A percentile compares a stretch with the other conserved stretches of the same genome.
These are phyloP conservation scores for Halcyon badia DNA, from an alignment of 2,797 vertebrate genomes.

Conservation along the genomic window DNA sequence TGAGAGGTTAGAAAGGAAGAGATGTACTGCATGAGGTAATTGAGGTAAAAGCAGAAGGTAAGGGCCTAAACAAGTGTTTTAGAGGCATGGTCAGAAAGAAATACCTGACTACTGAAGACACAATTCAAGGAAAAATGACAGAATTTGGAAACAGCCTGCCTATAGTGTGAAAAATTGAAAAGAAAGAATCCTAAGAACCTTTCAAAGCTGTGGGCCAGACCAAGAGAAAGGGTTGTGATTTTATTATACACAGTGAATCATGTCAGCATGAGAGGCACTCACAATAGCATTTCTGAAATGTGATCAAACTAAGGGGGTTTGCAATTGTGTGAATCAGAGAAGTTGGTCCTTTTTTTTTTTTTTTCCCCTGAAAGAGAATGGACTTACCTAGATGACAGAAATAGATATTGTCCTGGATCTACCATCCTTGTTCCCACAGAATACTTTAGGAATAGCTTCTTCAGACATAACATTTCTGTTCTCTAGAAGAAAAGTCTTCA, in stretches of 20 bases:
- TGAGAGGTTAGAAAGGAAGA: background rate
- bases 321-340: background rate
- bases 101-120: background rate
- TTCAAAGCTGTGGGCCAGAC: background rate
- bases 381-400: background rate
- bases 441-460: background rate
- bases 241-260: background rate
- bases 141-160: background rate
- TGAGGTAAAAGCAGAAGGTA: background rate
- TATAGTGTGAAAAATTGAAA: background rate
- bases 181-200: background rate
- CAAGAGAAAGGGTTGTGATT: background rate
- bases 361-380: background rate
- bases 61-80: background rate
- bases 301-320: slow-evolving; percentile 34
- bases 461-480: background rate
- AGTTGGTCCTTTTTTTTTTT: background rate
- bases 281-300: slow-evolving; percentile 39
- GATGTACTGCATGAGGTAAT: background rate
- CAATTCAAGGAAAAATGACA: background rate
- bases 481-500: background rate
- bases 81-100: background rate
- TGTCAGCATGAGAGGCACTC: background rate
- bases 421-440: background rate
- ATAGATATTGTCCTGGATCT: background rate